Evolutionary conservation across 1,140 invertebrate genomes (phyloP), one percentile per base, ranked within the genome.

Genomic region (Caenorhabditis briggsae): DNA sequence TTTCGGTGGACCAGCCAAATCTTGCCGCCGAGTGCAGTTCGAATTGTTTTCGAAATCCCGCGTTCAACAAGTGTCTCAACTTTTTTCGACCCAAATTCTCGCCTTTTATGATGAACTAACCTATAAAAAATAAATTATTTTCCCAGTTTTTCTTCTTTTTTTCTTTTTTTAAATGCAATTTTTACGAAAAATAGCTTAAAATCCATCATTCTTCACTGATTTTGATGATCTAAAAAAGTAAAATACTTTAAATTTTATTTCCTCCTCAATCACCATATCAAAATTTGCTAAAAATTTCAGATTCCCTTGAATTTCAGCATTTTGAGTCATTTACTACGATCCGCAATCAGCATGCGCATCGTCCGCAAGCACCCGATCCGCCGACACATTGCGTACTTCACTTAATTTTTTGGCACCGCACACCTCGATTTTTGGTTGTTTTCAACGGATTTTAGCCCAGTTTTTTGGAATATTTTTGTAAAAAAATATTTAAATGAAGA

Each of bases 11-110:
- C 33, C 70, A 50, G 33, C 70, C 70, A n/a, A 78, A 78, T 43
- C n/a, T 78, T 7, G 70, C 70, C 70, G 70, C 70, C 46, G 70
- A 78, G 46, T 78, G 70, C 46, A 78, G 70, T n/a, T 78, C 70
- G 70, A 78, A 78, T 50, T 78, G 70, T 46, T 78, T 78, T 46
- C 6, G 70, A 50, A 78, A 78, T 53, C 43, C 43, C 9, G 70
- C 70, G 43, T 78, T 78, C n/a, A 78, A 78, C 46, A 78, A 78
- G 33, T 78, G 70, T 50, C 46, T 78, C 9, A 78, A 78, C 46
- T 78, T 78, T 11, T 78, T 78, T 53, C 16, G 70, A 11, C 70
- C 70, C 5, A 78, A 78, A 78, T 50, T 78, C 18, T 50, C 70
- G 18, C 43, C 70, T 6, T 78, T 50, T 50, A 48, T 78, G 70